Percentiles rank a stretch among this genome's conserved stretches.
These are phyloP conservation scores for Automeris io DNA, from an alignment of 2,888 invertebrate genomes.

Conservation along the genomic window DNA sequence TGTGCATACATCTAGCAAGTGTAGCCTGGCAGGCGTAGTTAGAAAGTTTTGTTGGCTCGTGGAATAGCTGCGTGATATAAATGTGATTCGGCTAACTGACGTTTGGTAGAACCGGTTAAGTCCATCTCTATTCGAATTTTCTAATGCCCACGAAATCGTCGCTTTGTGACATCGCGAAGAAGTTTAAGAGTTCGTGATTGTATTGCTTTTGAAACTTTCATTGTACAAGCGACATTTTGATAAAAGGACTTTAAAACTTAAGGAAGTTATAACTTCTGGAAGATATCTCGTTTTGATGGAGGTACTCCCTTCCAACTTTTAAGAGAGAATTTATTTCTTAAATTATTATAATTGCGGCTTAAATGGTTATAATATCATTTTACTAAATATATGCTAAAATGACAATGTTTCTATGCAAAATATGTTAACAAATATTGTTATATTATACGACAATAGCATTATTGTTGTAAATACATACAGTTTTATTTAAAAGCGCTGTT, in stretches of 20 bases:
- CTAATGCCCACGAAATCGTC: constrained; percentile 42
- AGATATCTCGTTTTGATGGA: not conserved
- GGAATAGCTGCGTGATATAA: no score
- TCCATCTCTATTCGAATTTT: constrained; percentile 39
- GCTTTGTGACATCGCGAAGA: constrained; percentile 41
- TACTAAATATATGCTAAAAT: no score
- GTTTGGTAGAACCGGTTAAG: constrained; percentile 16
- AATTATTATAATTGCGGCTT: not conserved
- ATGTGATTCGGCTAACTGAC: not conserved
- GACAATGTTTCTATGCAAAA: no score
- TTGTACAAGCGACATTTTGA: constrained; percentile 31
- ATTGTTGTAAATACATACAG: no score
- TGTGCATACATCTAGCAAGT: no score
- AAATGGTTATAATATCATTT: no score
- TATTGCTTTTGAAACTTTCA: constrained; percentile 40
- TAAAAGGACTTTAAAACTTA: constrained; percentile 22
- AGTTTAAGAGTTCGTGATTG: constrained; percentile 21
- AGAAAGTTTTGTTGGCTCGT: no score
- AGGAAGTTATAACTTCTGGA: constrained; percentile 4
- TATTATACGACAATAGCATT: no score
- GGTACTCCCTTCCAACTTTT: not conserved
- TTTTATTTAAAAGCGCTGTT: no score
- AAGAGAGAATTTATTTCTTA: not conserved
- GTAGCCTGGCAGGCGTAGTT: no score
- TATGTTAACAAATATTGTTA: no score